phyloP scores from a whole-genome alignment of 2,797 vertebrate species.

The Enteromius afrohamiltoni region DNA sequence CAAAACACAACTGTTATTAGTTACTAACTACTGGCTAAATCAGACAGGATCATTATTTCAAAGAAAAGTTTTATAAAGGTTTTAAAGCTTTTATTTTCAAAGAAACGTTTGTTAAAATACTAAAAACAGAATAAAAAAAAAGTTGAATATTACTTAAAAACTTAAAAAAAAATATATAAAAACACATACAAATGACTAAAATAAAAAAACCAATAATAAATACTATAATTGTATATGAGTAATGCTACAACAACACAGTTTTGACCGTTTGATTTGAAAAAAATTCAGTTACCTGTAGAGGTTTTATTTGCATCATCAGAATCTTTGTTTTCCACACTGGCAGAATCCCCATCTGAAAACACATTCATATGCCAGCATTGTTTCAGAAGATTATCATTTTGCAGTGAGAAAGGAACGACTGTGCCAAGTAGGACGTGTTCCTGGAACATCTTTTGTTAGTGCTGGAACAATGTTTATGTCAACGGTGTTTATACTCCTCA shows the following conservation, averaged over 20 bases:
- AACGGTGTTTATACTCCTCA: background rate
- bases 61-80: background rate
- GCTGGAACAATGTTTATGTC: constrained; percentile 4
- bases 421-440: background rate
- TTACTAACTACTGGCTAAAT: background rate
- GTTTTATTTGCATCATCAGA: constrained; percentile 36
- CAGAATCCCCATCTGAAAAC: constrained; percentile 40
- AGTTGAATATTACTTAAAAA: background rate
- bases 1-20: background rate
- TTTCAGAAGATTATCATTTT: background rate
- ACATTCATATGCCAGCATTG: background rate
- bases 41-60: background rate
- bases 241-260: background rate
- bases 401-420: background rate
- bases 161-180: background rate
- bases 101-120: background rate
- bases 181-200: background rate
- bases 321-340: constrained; percentile 30
- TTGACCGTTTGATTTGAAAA: background rate
- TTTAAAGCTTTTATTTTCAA: background rate
- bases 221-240: background rate
- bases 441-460: constrained; percentile 3
- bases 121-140: background rate
- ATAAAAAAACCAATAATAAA: background rate
- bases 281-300: constrained; percentile 45